Conservation (phyloP, 2,888 invertebrate genomes). For the Tiliacea citrago region DNA sequence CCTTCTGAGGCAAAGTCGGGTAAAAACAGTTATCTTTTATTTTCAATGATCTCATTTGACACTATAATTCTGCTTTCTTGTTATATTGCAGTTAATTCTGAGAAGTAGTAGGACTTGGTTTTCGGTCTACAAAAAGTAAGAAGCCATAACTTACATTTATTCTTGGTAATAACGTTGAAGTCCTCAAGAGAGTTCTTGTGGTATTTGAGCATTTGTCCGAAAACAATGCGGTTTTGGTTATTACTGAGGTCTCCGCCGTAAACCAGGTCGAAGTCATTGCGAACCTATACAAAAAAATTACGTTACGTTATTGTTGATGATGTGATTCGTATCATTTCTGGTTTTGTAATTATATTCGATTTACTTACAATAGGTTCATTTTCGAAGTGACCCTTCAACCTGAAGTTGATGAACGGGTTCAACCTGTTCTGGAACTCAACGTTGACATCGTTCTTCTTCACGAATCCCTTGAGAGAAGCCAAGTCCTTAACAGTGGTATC, state of each 20-base stretch:
- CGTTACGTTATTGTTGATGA: not conserved
- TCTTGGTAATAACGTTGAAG: constrained; percentile 88
- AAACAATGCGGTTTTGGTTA: constrained; percentile 89
- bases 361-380: constrained; percentile 80
- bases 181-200: constrained; percentile 79
- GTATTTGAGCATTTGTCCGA: constrained; percentile 85
- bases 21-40: not conserved
- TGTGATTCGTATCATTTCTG: not conserved
- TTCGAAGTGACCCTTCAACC: constrained; percentile 90
- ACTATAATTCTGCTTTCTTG: not conserved
- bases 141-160: constrained; percentile 80
- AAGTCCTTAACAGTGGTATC: constrained; percentile 89
- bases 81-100: not conserved
- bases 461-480: constrained; percentile 85
- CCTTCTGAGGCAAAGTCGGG: too few relatives aligned
- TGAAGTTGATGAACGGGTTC: constrained; percentile 91
- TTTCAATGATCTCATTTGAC: not conserved
- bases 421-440: constrained; percentile 90
- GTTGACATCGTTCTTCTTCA: constrained; percentile 83
- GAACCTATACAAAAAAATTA: constrained; percentile 69
- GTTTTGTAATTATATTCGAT: not conserved
- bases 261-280: constrained; percentile 89
- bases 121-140: not conserved
- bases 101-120: not conserved
- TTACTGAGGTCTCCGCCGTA: constrained; percentile 91